Evolutionary conservation across 2,113 vertebrate species (phyloP), one percentile per base, ranked within the genome.

Genomic region (Tetraodon nigroviridis): DNA sequence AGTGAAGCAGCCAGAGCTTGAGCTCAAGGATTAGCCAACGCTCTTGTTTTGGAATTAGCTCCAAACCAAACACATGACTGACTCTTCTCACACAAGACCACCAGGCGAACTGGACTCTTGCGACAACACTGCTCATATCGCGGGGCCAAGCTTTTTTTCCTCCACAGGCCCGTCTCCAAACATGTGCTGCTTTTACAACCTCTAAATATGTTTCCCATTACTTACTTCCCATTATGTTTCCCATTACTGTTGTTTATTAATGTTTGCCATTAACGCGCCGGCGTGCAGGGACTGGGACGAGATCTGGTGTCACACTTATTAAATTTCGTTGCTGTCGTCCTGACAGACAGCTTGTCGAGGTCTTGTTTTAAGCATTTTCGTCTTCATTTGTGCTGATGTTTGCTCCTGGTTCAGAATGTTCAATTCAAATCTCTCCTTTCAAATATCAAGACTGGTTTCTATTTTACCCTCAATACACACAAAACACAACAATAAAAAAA

Each of bases 51-150:
- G 62, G 83, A 83, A 84, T 89, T 79, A 89, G 74, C 73, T 82
- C 63, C 69, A 77, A 87, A 76, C 69, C 63, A 77, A 87, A 83
- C 84, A 85, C 86, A 87, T 84, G 80, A 86, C 86, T 83, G 73
- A 71, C 58, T 81, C 83, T 83, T 53, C 76, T 78, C 58, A 59
- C 66, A 85, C 83, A 88, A 88, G 83, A 83, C 80, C 64, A 72
- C 60, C 83, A 84, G 80, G 87, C 76, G 85, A 72, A 71, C 80
- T 62, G 67, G 69, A 72, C 21, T 56, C 63, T 76, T 61, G 76
- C 49, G 64, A 79, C 46, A 74, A 85, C 80, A 87, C 80, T 69
- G 73, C 67, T 71, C 61, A 65, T 82, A 73, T 87, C 86, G 70
- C 85, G 46, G 63, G 5, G 64, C 64, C 51, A 61, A 68, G 66